Conservation (phyloP, 2,113 vertebrate genomes). For the Petrocephalus zakoni region DNA sequence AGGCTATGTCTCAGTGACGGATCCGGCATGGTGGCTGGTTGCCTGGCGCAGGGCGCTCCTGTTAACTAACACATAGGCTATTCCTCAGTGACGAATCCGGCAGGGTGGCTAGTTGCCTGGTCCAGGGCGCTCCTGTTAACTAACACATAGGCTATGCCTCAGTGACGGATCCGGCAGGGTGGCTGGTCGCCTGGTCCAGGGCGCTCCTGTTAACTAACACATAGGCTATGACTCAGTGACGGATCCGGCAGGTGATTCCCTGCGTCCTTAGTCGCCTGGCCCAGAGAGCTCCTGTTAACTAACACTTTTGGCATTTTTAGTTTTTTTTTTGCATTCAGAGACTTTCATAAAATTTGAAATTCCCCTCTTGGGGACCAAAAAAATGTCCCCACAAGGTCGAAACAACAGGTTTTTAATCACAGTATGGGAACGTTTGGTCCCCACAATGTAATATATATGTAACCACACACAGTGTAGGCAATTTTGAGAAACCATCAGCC, state of each 20-base stretch:
- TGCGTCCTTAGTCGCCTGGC: neutral
- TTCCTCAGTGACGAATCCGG: neutral
- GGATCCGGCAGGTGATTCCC: neutral
- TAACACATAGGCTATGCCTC: neutral
- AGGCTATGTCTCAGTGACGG: neutral
- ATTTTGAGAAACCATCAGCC: neutral
- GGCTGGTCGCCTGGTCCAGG: neutral
- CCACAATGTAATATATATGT: neutral
- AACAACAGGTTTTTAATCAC: neutral
- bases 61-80: constrained; percentile 13
- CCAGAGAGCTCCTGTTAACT: neutral
- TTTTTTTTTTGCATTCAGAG: neutral
- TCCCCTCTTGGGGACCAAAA: neutral
- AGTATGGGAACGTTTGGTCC: neutral
- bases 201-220: neutral
- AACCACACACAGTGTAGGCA: neutral
- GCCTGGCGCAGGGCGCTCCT: neutral
- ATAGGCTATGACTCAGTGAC: neutral
- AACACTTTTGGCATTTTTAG: neutral
- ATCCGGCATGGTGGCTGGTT: neutral
- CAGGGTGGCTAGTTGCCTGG: neutral
- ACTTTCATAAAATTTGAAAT: neutral
- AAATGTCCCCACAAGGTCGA: neutral
- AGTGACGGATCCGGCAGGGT: neutral
- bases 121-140: neutral